Evolutionary conservation across 1,140 invertebrate genomes (phyloP), one percentile per base, ranked within the genome.

Genomic region (Ceratosolen fusciceps): DNA sequence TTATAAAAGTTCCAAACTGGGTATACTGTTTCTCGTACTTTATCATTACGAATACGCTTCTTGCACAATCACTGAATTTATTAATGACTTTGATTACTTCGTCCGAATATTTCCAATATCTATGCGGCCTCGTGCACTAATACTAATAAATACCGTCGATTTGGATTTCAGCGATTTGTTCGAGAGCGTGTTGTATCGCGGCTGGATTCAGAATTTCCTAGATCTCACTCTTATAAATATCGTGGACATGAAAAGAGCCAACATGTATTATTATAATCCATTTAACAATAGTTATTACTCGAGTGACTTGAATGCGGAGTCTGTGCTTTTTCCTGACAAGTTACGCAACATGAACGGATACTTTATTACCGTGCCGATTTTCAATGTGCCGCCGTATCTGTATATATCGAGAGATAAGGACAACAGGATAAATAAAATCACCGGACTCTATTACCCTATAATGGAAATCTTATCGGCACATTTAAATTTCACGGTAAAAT

Each of bases 341-440:
- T 60, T 60, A 60, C 58, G 19, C 14, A 14, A 60, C 19, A 60
- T 60, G 58, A 60, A 60, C 12, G 58, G 58, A 29, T 60, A 60
- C 31, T 60, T 60, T 31, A 14, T 60, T 4, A 31, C 9, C 26
- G 14, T 60, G 14, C 58, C 58, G 1, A 31, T 31, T 60, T 60
- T 60, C 26, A 16, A 1, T 2, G 2, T 31, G 7, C 7, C 26
- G n/a, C 58, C 58, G 19, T 60, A 31, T 60, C 0, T 60, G 19
- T 16, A 31, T 16, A 16, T 31, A 31, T 7, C 31, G 16, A 31
- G 1, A 60, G 58, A 60, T 16, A 16, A 60, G 19, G 4, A 16
- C 0, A 60, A 60, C 0, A 7, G 4, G 10, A 31, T 31, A 29
- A 60, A 31, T 3, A 0, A 31, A 60, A 3, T 60, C 12, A 60